Evolutionary conservation across 2,888 invertebrate genomes (phyloP).

Genomic region (Hydraecia micacea): DNA sequence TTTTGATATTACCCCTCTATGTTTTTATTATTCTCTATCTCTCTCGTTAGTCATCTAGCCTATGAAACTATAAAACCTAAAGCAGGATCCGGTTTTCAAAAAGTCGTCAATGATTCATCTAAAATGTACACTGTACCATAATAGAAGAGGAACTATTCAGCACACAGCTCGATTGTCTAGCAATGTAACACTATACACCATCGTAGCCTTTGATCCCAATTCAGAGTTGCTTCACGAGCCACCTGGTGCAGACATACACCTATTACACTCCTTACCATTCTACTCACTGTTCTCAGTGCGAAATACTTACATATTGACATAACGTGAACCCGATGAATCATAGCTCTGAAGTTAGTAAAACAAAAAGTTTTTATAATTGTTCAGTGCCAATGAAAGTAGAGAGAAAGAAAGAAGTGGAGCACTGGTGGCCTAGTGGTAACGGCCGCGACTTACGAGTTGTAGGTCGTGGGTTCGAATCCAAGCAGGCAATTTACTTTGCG

Average conservation of each 20-base stretch:
- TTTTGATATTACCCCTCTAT: no score
- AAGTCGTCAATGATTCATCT: not conserved
- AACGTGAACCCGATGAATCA: not conserved
- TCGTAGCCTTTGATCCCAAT: constrained; percentile 59
- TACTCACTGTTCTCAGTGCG: not conserved
- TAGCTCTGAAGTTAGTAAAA: no score
- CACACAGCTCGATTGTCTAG: constrained; percentile 43
- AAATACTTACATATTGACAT: constrained; percentile 3
- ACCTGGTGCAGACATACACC: constrained; percentile 37
- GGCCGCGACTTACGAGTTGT: not conserved
- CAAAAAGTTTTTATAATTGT: not conserved
- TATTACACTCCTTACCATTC: constrained; percentile 22
- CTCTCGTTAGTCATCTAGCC: not conserved
- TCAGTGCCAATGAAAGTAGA: not conserved
- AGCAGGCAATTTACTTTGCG: not conserved
- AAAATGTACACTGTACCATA: not conserved
- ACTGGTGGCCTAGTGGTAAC: not conserved
- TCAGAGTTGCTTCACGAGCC: constrained; percentile 49
- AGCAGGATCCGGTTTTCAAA: not conserved
- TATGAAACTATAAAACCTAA: not conserved
- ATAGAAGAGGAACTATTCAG: constrained; percentile 38
- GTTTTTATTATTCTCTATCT: not conserved
- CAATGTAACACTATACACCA: constrained; percentile 57
- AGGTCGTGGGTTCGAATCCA: not conserved
- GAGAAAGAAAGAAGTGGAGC: not conserved